Percentiles rank a stretch among this genome's conserved stretches.
Evolutionary conservation across 2,113 vertebrate genomes (phyloP).

Genomic region (Butorides virescens): DNA sequence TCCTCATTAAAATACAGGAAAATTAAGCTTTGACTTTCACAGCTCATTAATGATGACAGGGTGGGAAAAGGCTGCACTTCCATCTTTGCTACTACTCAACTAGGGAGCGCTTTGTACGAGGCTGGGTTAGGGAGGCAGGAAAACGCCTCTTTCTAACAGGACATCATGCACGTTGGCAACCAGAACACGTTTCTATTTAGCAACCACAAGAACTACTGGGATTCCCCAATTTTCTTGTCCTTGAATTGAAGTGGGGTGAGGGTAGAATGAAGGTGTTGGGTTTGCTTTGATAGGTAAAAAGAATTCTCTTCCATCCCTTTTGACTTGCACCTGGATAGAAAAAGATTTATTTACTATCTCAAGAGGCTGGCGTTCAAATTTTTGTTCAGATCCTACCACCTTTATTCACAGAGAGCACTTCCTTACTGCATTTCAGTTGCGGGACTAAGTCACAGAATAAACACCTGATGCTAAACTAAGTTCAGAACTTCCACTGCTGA

Average conservation of each 20-base stretch:
- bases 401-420: background rate
- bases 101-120: background rate
- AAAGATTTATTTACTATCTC: background rate
- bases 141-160: background rate
- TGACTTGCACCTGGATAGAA: background rate
- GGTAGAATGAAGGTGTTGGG: background rate
- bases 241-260: background rate
- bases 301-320: background rate
- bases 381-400: background rate
- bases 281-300: background rate
- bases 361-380: background rate
- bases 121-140: background rate
- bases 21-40: constrained; percentile 58
- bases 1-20: constrained; percentile 51
- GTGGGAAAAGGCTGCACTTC: constrained; percentile 43
- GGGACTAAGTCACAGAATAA: background rate
- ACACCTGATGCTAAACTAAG: background rate
- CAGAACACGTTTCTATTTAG: background rate
- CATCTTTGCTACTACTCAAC: background rate
- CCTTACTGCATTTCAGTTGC: background rate
- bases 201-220: background rate
- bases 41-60: constrained; percentile 53
- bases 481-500: background rate
- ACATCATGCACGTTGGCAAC: background rate
- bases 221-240: background rate